Evolutionary conservation across 2,888 invertebrate genomes (phyloP).

Genomic region (Empis stercorea): DNA sequence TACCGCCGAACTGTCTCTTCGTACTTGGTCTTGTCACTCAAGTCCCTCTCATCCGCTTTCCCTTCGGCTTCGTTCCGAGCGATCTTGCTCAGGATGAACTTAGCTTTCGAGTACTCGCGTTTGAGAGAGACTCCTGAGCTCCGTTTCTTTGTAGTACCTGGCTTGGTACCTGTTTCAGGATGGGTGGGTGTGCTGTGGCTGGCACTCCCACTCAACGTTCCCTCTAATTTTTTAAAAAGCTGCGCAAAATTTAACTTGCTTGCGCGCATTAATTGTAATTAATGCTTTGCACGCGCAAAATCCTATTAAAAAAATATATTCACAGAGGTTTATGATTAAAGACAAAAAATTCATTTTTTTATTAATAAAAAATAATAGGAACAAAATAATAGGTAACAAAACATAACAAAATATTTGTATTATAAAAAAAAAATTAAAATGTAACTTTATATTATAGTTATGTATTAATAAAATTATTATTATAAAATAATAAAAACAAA

Average conservation of each 20-base stretch:
- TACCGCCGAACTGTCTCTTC: too few relatives aligned
- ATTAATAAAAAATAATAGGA: neutral
- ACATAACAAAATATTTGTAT: neutral
- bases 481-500: neutral
- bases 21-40: too few relatives aligned
- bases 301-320: neutral
- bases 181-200: too few relatives aligned
- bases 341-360: neutral
- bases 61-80: too few relatives aligned
- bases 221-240: neutral
- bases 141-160: too few relatives aligned
- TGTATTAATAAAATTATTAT: neutral
- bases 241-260: neutral
- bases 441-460: neutral
- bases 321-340: neutral
- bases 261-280: neutral
- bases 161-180: too few relatives aligned
- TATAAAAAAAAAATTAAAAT: neutral
- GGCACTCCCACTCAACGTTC: too few relatives aligned
- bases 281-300: neutral
- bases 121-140: too few relatives aligned
- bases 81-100: too few relatives aligned
- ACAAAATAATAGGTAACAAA: neutral
- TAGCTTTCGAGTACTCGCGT: too few relatives aligned
- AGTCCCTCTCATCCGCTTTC: too few relatives aligned